These are phyloP conservation scores for Pseudotriccus pelzelni DNA, from an alignment of 2,797 vertebrate genomes.

Conservation along the genomic window DNA sequence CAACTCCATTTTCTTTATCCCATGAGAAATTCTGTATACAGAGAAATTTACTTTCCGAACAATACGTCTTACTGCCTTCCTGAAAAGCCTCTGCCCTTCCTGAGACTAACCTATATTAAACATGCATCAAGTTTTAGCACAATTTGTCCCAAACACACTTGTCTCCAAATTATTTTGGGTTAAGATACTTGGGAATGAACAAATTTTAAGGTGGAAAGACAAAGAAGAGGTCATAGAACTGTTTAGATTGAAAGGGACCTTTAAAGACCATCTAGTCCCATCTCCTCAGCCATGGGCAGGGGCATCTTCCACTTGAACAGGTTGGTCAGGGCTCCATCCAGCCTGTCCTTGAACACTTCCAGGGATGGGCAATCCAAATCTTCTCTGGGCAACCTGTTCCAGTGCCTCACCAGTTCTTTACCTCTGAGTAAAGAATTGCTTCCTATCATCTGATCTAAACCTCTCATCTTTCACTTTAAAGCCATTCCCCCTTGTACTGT, in stretches of 20 bases:
- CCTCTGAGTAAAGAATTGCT: background rate
- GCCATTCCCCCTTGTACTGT: background rate
- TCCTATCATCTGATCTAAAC: background rate
- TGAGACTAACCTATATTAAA: background rate
- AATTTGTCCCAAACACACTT: background rate
- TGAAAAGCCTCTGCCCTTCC: background rate
- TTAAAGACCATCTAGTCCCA: background rate
- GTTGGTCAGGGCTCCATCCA: background rate
- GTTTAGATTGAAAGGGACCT: background rate
- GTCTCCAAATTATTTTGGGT: background rate
- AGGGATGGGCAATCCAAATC: background rate
- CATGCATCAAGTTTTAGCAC: background rate
- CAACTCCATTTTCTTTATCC: background rate
- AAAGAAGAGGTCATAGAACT: background rate
- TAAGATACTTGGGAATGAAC: background rate
- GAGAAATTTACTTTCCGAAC: background rate
- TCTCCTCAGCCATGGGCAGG: background rate
- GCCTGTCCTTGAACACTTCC: background rate
- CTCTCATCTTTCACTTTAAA: background rate
- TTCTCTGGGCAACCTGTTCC: background rate
- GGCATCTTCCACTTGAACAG: background rate
- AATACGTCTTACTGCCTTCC: background rate
- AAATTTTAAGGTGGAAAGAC: background rate
- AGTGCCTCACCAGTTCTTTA: background rate
- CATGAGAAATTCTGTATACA: background rate